A percentile compares a stretch with the other conserved stretches of the same genome.
Conservation (phyloP, 2,888 invertebrate species). For the Cheilosia pagana region DNA sequence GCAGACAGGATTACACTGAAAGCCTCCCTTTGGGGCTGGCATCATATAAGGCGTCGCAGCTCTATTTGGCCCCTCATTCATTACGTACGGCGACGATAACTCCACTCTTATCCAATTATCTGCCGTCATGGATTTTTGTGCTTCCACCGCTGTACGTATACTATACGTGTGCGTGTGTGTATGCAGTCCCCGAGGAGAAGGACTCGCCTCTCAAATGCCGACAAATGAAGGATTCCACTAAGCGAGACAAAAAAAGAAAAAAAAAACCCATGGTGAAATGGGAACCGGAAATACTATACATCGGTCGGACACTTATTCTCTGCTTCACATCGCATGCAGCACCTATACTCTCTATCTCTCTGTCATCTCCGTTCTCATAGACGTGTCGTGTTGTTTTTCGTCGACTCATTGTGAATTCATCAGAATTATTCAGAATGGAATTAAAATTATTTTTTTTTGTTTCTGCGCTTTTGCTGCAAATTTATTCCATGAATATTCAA, state of each 20-base stretch:
- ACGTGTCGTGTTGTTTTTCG: constrained; percentile 52
- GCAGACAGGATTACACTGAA: constrained; percentile 69
- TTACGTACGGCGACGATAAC: constrained; percentile 70
- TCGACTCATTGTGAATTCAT: constrained; percentile 72
- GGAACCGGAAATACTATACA: constrained; percentile 60
- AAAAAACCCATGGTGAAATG: constrained; percentile 35
- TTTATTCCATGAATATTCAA: constrained; percentile 76
- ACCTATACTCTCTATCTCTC: constrained; percentile 13
- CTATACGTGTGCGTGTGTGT: neutral
- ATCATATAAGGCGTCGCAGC: constrained; percentile 15
- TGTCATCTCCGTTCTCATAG: neutral
- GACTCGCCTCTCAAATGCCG: constrained; percentile 6
- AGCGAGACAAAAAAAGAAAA: constrained; percentile 21
- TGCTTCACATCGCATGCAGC: neutral
- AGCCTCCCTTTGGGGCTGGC: constrained; percentile 31
- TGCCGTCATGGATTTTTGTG: constrained; percentile 59
- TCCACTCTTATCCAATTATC: constrained; percentile 73
- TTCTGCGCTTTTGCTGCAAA: constrained; percentile 37
- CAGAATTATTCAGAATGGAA: constrained; percentile 75
- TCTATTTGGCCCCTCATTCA: constrained; percentile 53
- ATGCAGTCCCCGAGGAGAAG: constrained; percentile 3
- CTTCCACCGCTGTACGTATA: neutral
- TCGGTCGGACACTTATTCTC: constrained; percentile 67
- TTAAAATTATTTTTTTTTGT: constrained; percentile 60
- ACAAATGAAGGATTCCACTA: constrained; percentile 8